phyloP scores from a whole-genome alignment of 2,797 vertebrate genomes.

The Xenentodon cancila region DNA sequence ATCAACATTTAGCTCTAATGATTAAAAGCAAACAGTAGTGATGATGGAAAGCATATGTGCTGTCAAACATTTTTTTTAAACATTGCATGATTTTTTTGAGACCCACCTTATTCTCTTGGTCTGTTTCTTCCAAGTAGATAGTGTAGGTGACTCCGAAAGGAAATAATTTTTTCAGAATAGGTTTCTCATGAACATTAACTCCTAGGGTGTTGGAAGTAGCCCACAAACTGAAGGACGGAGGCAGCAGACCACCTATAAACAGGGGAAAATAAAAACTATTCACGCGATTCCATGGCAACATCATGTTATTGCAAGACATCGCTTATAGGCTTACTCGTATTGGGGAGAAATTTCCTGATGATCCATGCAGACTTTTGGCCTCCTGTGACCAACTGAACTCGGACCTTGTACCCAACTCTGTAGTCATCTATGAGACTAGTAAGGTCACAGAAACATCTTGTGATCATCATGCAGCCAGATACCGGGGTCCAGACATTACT shows the following conservation, averaged over 20 bases:
- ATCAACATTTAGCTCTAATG: background rate
- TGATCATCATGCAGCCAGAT: conserved; percentile 50
- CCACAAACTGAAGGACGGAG: conserved; percentile 73
- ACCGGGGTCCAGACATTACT: conserved; percentile 5
- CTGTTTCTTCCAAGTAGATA: conserved; percentile 61
- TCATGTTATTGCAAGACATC: background rate
- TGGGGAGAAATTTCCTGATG: conserved; percentile 6
- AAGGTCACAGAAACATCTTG: conserved; percentile 48
- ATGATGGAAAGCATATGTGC: background rate
- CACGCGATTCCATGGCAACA: background rate
- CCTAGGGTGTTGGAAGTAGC: conserved; percentile 64
- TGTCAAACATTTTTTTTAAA: background rate
- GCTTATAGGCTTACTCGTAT: conserved; percentile 57
- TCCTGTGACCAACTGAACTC: conserved; percentile 56
- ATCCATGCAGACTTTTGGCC: conserved; percentile 23
- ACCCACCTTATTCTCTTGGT: conserved; percentile 58
- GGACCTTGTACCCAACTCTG: background rate
- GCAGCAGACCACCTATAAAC: conserved; percentile 61
- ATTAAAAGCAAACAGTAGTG: background rate
- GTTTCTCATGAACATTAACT: conserved; percentile 67
- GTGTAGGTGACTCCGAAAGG: conserved; percentile 64
- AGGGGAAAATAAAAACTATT: background rate
- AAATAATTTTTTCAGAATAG: conserved; percentile 61
- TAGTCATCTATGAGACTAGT: conserved; percentile 43
- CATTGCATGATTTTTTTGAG: background rate